These are phyloP conservation scores for Sphaeramia orbicularis DNA, from an alignment of 2,797 vertebrate species.

Conservation along the genomic window DNA sequence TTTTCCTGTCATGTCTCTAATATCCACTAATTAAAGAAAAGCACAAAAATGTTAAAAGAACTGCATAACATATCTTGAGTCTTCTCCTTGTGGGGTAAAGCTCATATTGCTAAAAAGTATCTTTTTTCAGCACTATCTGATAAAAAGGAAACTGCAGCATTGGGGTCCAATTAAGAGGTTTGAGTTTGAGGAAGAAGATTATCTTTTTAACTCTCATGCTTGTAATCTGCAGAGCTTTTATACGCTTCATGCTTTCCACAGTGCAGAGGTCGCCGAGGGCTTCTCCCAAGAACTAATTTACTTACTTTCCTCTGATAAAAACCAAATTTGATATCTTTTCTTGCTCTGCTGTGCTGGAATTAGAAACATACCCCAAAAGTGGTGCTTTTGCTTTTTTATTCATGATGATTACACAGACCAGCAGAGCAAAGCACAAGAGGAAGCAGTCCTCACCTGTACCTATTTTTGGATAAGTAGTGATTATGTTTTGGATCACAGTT, in stretches of 20 bases:
- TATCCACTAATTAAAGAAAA: too few relatives aligned
- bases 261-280: constrained; percentile 46
- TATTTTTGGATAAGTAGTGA: constrained; percentile 10
- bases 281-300: constrained; percentile 43
- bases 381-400: constrained; percentile 13
- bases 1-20: too few relatives aligned
- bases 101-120: neutral
- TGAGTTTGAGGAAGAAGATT: constrained; percentile 48
- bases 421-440: constrained; percentile 22
- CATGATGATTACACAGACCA: constrained; percentile 29
- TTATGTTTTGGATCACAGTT: constrained; percentile 2
- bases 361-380: constrained; percentile 16
- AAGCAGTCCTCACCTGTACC: constrained; percentile 43
- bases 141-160: constrained; percentile 23
- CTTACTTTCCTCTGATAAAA: constrained; percentile 53
- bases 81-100: neutral
- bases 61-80: neutral
- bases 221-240: constrained; percentile 49
- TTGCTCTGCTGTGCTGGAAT: constrained; percentile 27
- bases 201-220: constrained; percentile 43
- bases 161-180: constrained; percentile 55
- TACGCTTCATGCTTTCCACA: constrained; percentile 37
- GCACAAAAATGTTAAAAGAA: too few relatives aligned
- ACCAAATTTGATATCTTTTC: constrained; percentile 6
- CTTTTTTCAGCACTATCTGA: constrained; percentile 32